Evolutionary conservation across 1,140 invertebrate species (phyloP).

Genomic region (Gonatopus flavifemur): DNA sequence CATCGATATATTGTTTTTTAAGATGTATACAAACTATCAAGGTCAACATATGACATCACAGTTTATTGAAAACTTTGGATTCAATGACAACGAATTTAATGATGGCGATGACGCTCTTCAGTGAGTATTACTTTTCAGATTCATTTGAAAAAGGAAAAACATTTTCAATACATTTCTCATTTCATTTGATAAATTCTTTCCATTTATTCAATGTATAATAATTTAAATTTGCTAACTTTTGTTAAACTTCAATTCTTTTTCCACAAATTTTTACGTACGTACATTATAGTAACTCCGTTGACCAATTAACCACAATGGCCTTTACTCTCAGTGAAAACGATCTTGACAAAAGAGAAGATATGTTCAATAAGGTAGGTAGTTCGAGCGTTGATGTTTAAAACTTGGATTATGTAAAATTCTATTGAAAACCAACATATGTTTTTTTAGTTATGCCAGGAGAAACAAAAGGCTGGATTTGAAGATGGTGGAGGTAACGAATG

Average conservation of each 20-base stretch:
- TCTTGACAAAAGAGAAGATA: conserved; percentile 56
- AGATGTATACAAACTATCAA: conserved; percentile 66
- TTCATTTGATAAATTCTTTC: too few relatives aligned
- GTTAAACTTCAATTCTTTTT: too few relatives aligned
- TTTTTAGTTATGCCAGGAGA: conserved; percentile 39
- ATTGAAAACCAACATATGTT: neutral
- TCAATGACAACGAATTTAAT: conserved; percentile 68
- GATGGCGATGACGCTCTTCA: conserved; percentile 65
- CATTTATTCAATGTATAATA: too few relatives aligned
- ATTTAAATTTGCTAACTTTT: too few relatives aligned
- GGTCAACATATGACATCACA: conserved; percentile 64
- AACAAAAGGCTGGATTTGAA: conserved; percentile 39
- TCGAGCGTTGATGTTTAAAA: too few relatives aligned
- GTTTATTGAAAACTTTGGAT: conserved; percentile 68
- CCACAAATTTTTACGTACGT: neutral
- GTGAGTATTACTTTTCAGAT: conserved; percentile 41
- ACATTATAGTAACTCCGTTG: conserved; percentile 54
- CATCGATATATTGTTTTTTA: conserved; percentile 15
- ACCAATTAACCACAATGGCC: conserved; percentile 59
- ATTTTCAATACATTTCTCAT: too few relatives aligned
- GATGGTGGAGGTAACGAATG: conserved; percentile 36
- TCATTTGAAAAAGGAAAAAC: too few relatives aligned
- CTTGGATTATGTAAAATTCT: neutral
- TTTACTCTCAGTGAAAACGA: conserved; percentile 60
- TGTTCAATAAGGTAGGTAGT: conserved; percentile 65